Conservation (phyloP, 1,140 invertebrate species). For the Nephotettix cincticeps region DNA sequence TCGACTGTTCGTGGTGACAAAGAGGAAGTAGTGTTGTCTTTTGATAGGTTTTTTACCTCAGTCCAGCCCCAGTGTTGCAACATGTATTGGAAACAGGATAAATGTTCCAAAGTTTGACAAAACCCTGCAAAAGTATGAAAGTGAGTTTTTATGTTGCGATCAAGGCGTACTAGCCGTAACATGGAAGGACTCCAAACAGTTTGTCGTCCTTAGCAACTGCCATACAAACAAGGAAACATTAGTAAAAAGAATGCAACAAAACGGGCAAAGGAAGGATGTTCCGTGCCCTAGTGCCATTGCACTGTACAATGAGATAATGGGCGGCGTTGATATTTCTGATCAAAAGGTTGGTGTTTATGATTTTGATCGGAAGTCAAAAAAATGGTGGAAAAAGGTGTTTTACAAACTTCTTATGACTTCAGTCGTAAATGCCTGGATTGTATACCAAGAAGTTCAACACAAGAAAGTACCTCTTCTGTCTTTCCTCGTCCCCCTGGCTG, state of each 20-base stretch:
- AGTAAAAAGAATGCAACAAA: slow-evolving; percentile 26
- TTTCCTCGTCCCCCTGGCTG: slow-evolving; percentile 34
- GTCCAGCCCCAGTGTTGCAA: slow-evolving; percentile 10
- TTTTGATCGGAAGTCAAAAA: slow-evolving; percentile 35
- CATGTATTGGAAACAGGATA: slow-evolving; percentile 24
- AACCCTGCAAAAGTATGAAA: slow-evolving; percentile 30
- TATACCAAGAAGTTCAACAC: slow-evolving; percentile 24
- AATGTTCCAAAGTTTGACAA: slow-evolving; percentile 29
- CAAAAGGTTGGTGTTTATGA: slow-evolving; percentile 36
- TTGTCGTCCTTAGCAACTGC: slow-evolving; percentile 37
- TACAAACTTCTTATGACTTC: slow-evolving; percentile 31
- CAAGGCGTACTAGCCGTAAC: slow-evolving; percentile 7
- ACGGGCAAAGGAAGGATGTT: slow-evolving; percentile 13
- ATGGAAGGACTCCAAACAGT: slow-evolving; percentile 37
- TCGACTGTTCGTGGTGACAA: slow-evolving; percentile 14
- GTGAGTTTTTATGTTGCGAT: slow-evolving; percentile 17
- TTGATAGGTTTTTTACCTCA: slow-evolving; percentile 26
- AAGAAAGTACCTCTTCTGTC: slow-evolving; percentile 29
- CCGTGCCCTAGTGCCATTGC: background rate
- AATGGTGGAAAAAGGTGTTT: slow-evolving; percentile 40
- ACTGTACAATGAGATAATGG: slow-evolving; percentile 37
- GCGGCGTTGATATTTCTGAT: slow-evolving; percentile 37
- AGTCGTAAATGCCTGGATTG: slow-evolving; percentile 35
- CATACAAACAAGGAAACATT: slow-evolving; percentile 25
- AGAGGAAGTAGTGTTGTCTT: background rate